phyloP scores from a whole-genome alignment of 2,113 vertebrate genomes.

The Formicarius rufipectus region DNA sequence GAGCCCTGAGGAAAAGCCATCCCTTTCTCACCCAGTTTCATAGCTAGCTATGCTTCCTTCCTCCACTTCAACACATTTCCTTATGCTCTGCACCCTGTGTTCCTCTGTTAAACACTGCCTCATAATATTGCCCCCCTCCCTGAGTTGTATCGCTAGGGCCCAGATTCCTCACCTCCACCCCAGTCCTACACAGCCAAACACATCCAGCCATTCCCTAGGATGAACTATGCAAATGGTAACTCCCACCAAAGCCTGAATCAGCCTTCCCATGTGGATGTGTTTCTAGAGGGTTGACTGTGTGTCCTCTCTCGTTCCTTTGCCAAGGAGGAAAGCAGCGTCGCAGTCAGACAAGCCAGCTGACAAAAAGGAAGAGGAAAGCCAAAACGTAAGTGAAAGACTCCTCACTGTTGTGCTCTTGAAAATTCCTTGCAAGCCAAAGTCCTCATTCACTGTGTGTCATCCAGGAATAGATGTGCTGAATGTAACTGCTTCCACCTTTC shows the following conservation, averaged over 20 bases:
- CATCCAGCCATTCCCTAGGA: background rate
- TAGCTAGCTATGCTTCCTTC: background rate
- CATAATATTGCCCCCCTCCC: background rate
- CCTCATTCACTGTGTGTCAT: background rate
- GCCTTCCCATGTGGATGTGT: background rate
- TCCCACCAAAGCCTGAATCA: background rate
- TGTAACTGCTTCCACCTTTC: background rate
- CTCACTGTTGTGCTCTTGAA: background rate
- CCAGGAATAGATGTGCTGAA: background rate
- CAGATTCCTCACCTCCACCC: background rate
- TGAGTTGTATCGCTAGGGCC: background rate
- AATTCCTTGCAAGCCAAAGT: background rate
- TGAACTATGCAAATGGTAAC: background rate
- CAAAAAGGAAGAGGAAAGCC: constrained; percentile 89
- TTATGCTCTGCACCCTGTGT: background rate
- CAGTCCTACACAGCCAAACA: background rate
- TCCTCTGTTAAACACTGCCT: background rate
- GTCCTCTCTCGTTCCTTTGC: constrained; percentile 9
- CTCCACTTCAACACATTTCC: background rate
- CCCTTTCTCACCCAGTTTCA: background rate
- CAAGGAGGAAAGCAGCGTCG: constrained; percentile 95
- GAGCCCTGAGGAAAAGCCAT: background rate
- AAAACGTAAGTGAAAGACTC: constrained; percentile 83
- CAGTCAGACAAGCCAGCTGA: constrained; percentile 95
- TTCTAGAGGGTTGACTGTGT: background rate